Percentiles rank a stretch among this genome's conserved stretches.
These are phyloP conservation scores for Nanorana parkeri DNA, from an alignment of 2,113 vertebrate species.

Conservation along the genomic window DNA sequence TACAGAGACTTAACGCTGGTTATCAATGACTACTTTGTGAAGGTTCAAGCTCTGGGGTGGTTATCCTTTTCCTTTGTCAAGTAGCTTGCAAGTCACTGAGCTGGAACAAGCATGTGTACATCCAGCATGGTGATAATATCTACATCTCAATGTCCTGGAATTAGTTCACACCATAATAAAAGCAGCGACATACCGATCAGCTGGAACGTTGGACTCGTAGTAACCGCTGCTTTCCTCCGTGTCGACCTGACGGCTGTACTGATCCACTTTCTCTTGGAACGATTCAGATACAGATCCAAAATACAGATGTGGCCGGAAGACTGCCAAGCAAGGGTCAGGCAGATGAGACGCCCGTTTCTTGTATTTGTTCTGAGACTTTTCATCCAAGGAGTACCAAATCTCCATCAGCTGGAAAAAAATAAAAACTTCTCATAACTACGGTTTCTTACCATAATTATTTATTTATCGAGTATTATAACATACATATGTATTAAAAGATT, in stretches of 20 bases:
- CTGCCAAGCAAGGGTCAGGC: constrained; percentile 84
- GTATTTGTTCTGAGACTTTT: constrained; percentile 76
- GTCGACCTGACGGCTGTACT: constrained; percentile 72
- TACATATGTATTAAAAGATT: too few species aligned
- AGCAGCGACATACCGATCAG: constrained; percentile 72
- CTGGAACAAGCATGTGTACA: too few species aligned
- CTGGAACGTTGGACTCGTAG: constrained; percentile 61
- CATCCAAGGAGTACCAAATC: constrained; percentile 83
- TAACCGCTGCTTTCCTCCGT: constrained; percentile 50
- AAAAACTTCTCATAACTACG: too few species aligned
- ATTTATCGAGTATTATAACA: too few species aligned
- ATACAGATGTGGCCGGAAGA: constrained; percentile 84
- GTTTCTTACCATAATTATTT: too few species aligned
- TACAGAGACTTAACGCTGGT: too few species aligned
- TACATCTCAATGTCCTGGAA: background rate
- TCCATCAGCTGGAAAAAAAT: constrained; percentile 74
- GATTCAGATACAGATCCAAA: constrained; percentile 93
- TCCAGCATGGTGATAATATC: too few species aligned
- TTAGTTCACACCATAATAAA: background rate
- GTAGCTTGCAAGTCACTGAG: too few species aligned
- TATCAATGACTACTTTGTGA: too few species aligned
- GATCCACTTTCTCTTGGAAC: constrained; percentile 80
- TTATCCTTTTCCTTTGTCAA: too few species aligned
- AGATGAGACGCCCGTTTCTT: constrained; percentile 77
- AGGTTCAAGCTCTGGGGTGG: too few species aligned